Base-by-base conservation (phyloP, 23 tunicate species). In the Phallusia fumigata region DNA sequence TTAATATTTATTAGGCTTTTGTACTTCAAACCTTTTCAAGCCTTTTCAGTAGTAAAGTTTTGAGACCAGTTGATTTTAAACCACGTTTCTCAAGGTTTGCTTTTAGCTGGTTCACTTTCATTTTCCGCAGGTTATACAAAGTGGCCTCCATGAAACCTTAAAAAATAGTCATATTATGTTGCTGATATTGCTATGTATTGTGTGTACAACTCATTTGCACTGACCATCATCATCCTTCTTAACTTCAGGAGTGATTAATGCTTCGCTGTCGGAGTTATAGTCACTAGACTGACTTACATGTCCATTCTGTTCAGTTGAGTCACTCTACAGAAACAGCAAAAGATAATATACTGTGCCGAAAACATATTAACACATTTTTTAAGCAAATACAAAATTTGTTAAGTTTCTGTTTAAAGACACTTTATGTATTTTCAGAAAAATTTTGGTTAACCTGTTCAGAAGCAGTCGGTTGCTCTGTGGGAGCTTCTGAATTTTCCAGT, bases 11-110 rank as follows among this genome's bases (percentile, higher is more conserved):
- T n/a, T n/a, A n/a, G n/a, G n/a, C n/a, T n/a, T n/a, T n/a, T n/a
- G n/a, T n/a, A n/a, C n/a, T n/a, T n/a, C n/a, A 58, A 58, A 92
- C 97, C 88, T 92, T 92, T 64, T 92, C 97, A 30, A 92, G 64
- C 15, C 97, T 90, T 76, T 92, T 92, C 30, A 87, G 72, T 79
- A 92, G 88, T 88, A 92, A 52, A n/a, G 97, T 87, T 76, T 92
- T 92, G 51, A 92, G 58, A 22, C 97, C 97, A 32, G 88, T 86
- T 6, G 82, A 83, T 36, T 86, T 86, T 53, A 92, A 65, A 28
- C 86, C 84, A 15, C 97, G 82, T 47, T 87, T 92, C 64, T 92
- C 88, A 22, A 92, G 77, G 64, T 92, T 92, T 32, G 85, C 91
- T 83, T 92, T 92, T 74, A 92, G 52, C 47, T 92, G 85, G 33